Percentiles rank a stretch among this genome's conserved stretches.
These are phyloP conservation scores for Melanotaenia boesemani DNA, from an alignment of 2,797 vertebrate genomes.

Conservation along the genomic window DNA sequence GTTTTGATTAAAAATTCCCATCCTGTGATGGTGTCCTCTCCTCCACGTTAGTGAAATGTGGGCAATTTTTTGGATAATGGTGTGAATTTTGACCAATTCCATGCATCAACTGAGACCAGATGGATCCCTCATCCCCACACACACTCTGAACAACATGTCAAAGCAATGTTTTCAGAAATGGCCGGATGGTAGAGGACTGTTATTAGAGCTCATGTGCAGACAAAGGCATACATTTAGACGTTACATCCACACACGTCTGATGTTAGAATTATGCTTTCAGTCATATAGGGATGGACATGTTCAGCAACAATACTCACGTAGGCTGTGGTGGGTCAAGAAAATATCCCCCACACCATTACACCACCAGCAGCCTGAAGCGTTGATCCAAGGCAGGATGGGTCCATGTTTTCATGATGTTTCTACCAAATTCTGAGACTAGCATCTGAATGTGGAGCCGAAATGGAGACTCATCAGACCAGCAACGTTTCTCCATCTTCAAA, in stretches of 20 bases:
- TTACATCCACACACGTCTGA: slow-evolving; percentile 1
- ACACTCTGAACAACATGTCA: slow-evolving; percentile 4
- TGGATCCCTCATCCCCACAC: slow-evolving; percentile 32
- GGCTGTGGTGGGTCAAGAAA: too few relatives aligned
- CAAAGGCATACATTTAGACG: neutral
- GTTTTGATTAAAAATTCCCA: slow-evolving; percentile 17
- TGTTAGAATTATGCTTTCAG: too few relatives aligned
- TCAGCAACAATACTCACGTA: too few relatives aligned
- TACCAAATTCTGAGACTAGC: too few relatives aligned
- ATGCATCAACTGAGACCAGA: slow-evolving; percentile 44
- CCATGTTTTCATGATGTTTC: too few relatives aligned
- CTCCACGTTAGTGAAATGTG: slow-evolving; percentile 9
- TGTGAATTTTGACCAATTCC: slow-evolving; percentile 52
- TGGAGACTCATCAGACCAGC: too few relatives aligned
- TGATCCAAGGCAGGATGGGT: too few relatives aligned
- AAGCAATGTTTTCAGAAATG: slow-evolving; percentile 30
- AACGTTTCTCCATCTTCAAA: too few relatives aligned
- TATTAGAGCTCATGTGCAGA: slow-evolving; percentile 11
- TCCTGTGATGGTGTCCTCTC: neutral
- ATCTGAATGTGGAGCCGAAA: too few relatives aligned
- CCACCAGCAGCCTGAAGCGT: too few relatives aligned
- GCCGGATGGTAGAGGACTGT: slow-evolving; percentile 17
- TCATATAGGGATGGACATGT: too few relatives aligned
- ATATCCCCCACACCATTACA: too few relatives aligned
- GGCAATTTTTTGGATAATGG: slow-evolving; percentile 45